Evolutionary conservation across 2,113 vertebrate genomes (phyloP).

Genomic region (Formicarius rufipectus): DNA sequence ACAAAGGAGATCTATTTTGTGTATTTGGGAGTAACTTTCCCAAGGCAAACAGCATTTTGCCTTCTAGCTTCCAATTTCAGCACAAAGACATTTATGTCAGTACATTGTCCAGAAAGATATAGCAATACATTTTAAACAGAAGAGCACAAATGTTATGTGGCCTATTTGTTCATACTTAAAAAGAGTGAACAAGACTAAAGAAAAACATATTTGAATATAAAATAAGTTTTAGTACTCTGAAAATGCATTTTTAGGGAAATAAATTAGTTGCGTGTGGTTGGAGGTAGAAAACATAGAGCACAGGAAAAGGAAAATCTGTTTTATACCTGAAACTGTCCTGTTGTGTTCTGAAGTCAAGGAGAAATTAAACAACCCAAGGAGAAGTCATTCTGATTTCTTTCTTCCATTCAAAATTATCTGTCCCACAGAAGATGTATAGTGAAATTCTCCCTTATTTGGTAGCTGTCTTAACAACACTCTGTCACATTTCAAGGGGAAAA

Average conservation of each 20-base stretch:
- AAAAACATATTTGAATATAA: not conserved
- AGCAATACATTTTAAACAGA: not conserved
- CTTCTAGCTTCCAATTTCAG: not conserved
- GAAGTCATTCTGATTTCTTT: not conserved
- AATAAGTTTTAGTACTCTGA: not conserved
- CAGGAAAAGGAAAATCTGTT: rapidly evolving
- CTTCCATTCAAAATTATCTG: rapidly evolving
- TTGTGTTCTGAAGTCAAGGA: not conserved
- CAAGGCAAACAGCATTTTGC: not conserved
- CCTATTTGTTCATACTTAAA: not conserved
- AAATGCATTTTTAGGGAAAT: not conserved
- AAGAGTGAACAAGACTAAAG: not conserved
- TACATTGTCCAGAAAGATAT: not conserved
- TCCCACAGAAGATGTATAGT: rapidly evolving
- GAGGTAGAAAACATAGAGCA: not conserved
- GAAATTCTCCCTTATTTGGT: not conserved
- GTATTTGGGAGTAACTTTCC: not conserved
- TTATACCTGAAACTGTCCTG: not conserved
- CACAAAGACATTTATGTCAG: not conserved
- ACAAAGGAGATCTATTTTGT: not conserved
- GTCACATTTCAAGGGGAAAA: not conserved
- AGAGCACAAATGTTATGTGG: not conserved
- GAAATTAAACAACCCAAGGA: not conserved
- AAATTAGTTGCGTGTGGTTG: rapidly evolving
- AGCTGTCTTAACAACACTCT: not conserved